Evolutionary conservation across 2,888 invertebrate genomes (phyloP).

Genomic region (Cryptophagus acutangulus): DNA sequence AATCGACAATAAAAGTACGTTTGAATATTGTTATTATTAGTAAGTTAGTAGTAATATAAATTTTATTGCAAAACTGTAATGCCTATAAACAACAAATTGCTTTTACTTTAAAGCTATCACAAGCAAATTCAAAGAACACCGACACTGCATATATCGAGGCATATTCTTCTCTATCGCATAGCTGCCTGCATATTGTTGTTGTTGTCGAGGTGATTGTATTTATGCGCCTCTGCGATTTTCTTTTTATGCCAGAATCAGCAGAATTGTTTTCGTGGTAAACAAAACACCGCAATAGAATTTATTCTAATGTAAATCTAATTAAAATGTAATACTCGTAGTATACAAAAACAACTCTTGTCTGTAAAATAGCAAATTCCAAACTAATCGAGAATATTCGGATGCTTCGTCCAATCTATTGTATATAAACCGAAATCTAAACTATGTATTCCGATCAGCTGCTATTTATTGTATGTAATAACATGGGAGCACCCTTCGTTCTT

Average conservation of each 20-base stretch:
- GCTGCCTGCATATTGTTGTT: too few species aligned
- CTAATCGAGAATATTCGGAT: too few species aligned
- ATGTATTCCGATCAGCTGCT: conserved; percentile 33
- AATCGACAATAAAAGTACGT: too few species aligned
- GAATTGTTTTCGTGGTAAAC: conserved; percentile 20
- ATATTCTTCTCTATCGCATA: too few species aligned
- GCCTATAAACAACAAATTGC: conserved; percentile 29
- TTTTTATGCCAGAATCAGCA: conserved; percentile 14
- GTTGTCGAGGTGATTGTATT: too few species aligned
- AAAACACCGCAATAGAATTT: conserved; percentile 24
- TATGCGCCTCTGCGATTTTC: too few species aligned
- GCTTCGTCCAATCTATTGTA: conserved; percentile 2
- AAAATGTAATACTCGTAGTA: not conserved
- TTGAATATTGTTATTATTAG: too few species aligned
- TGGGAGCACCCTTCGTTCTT: conserved; percentile 18
- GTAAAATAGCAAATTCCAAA: conserved; percentile 18
- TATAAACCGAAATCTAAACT: not conserved
- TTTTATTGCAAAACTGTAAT: conserved; percentile 4
- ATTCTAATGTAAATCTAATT: too few species aligned
- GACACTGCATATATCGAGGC: conserved; percentile 24
- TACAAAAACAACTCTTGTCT: not conserved
- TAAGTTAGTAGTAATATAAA: too few species aligned
- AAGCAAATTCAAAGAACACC: conserved; percentile 25
- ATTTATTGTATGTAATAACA: conserved; percentile 21
- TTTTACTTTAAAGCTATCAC: conserved; percentile 26